Percentiles rank a stretch among this genome's conserved stretches.
Evolutionary conservation across 2,113 vertebrate species (phyloP).

Genomic region (Bos taurus): DNA sequence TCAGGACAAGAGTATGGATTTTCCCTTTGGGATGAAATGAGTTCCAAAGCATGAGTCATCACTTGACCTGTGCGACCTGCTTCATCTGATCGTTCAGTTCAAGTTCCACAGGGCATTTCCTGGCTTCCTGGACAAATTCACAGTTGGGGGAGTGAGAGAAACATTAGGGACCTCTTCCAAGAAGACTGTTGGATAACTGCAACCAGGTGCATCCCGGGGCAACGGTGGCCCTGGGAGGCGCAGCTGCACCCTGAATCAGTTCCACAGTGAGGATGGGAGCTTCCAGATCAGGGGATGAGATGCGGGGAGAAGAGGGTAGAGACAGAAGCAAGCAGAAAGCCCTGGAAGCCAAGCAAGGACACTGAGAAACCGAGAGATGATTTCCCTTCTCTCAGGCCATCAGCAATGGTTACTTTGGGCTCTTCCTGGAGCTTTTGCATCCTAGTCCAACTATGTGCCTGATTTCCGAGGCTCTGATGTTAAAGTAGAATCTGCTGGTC

Average conservation of each 20-base stretch:
- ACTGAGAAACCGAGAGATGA: neutral
- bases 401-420: neutral
- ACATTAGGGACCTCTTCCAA: neutral
- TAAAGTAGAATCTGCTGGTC: neutral
- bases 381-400: neutral
- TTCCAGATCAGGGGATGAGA: neutral
- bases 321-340: neutral
- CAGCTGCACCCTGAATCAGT: accelerated
- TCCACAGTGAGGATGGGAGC: too few relatives aligned
- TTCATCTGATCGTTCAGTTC: neutral
- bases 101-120: neutral
- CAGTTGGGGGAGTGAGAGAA: neutral
- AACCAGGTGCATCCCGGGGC: neutral
- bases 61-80: neutral
- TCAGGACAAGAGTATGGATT: neutral
- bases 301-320: too few relatives aligned
- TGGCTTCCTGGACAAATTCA: constrained; percentile 32
- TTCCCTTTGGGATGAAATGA: neutral
- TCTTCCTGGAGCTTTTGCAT: neutral
- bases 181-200: neutral
- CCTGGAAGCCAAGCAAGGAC: neutral
- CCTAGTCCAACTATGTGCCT: neutral
- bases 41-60: constrained; percentile 5
- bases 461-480: neutral
- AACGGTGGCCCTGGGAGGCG: neutral